These are phyloP conservation scores for Chrysemys picta DNA, from an alignment of 2,113 vertebrate species.

Conservation along the genomic window DNA sequence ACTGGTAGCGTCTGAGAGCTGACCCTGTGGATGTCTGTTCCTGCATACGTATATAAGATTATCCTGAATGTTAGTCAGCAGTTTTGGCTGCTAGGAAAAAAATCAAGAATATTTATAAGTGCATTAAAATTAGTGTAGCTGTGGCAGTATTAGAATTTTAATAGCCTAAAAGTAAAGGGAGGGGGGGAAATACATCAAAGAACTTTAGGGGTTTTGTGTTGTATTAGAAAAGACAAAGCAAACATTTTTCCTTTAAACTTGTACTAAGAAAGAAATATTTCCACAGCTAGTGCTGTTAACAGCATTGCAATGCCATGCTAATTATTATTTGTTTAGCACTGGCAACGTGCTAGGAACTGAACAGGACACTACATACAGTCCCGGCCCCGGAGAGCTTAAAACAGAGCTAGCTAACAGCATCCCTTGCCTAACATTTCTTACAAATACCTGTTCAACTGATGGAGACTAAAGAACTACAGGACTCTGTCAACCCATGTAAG, in stretches of 20 bases:
- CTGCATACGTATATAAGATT: slow-evolving; percentile 34
- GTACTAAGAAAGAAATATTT: not conserved
- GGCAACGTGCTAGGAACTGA: not conserved
- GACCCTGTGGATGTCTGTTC: slow-evolving; percentile 14
- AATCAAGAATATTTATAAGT: slow-evolving; percentile 8
- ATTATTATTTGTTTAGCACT: slow-evolving; percentile 45
- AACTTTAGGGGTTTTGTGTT: not conserved
- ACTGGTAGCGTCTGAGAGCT: not conserved
- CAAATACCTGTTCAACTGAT: not conserved
- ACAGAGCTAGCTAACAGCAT: slow-evolving; percentile 9
- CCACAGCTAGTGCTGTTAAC: slow-evolving; percentile 30
- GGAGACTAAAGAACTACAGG: not conserved
- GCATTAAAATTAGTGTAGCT: not conserved
- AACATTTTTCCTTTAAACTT: not conserved
- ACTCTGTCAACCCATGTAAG: not conserved
- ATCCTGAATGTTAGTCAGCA: slow-evolving; percentile 59
- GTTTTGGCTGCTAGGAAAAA: slow-evolving; percentile 42
- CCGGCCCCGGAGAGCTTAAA: not conserved
- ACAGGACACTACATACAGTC: slow-evolving; percentile 5
- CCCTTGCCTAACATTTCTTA: not conserved
- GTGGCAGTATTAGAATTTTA: not conserved
- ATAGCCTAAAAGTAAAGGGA: not conserved
- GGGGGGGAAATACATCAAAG: not conserved
- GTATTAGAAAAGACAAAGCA: not conserved
- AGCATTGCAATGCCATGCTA: slow-evolving; percentile 33